Evolutionary conservation across 2,113 vertebrate species (phyloP).

Genomic region (Oxygymnocypris stewartii): DNA sequence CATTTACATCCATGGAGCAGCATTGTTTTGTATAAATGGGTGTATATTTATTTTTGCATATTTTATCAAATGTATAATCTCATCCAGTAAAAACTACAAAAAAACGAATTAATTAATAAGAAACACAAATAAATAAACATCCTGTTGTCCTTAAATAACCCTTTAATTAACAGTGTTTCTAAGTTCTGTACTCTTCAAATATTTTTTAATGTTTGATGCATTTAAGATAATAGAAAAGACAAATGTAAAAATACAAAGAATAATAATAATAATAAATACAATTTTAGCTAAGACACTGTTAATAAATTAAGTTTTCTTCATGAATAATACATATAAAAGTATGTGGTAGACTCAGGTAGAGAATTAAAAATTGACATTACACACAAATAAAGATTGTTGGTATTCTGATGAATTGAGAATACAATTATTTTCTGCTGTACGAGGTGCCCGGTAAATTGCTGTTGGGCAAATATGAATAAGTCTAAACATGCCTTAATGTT

Average conservation of each 20-base stretch:
- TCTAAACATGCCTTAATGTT: constrained; percentile 27
- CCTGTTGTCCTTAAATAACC: background rate
- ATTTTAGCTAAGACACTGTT: background rate
- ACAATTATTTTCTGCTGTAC: background rate
- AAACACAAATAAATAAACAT: background rate
- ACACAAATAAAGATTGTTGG: background rate
- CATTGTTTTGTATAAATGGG: constrained; percentile 49
- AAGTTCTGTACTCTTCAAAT: background rate
- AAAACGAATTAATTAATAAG: background rate
- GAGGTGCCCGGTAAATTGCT: background rate
- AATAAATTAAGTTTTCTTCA: background rate
- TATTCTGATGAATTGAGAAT: background rate
- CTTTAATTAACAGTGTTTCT: background rate
- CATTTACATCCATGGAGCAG: constrained; percentile 60
- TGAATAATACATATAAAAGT: background rate
- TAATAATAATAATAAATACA: background rate
- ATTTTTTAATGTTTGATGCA: background rate
- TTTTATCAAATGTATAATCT: background rate
- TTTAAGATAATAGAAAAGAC: background rate
- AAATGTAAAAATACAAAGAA: background rate
- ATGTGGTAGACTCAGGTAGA: background rate
- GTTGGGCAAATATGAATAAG: constrained; percentile 14
- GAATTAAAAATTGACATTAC: background rate
- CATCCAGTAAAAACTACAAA: background rate
- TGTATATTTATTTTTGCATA: background rate